Conservation (phyloP, 2,113 vertebrate genomes). For the Papio anubis region DNA sequence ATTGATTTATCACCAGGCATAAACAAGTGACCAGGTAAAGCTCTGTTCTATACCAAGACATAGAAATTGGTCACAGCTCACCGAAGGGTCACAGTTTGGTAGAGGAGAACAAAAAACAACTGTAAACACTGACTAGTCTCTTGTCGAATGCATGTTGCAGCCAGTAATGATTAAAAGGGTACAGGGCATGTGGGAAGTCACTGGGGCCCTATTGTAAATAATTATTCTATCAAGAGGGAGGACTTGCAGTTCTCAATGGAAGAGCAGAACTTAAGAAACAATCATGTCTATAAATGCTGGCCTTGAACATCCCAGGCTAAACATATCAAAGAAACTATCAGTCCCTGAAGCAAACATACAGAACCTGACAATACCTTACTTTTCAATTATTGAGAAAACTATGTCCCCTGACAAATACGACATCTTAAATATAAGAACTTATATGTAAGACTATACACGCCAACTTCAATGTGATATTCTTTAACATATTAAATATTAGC, state of each 20-base stretch:
- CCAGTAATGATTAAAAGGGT: neutral
- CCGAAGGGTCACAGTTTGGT: neutral
- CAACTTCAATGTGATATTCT: neutral
- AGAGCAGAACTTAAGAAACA: neutral
- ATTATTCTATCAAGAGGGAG: neutral
- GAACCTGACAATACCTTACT: neutral
- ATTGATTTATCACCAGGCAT: neutral
- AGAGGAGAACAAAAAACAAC: neutral
- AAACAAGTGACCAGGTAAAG: neutral
- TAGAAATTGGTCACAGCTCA: neutral
- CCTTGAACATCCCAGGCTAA: neutral
- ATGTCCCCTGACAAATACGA: neutral
- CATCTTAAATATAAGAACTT: neutral
- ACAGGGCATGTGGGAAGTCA: too few species aligned
- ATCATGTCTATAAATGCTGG: too few species aligned
- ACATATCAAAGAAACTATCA: neutral
- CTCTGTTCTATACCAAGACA: neutral
- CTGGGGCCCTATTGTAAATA: neutral
- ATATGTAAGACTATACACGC: neutral
- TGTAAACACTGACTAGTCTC: neutral
- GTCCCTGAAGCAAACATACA: neutral
- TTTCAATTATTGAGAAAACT: neutral
- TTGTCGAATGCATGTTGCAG: neutral
- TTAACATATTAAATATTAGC: neutral
- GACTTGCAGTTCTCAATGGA: neutral